These are phyloP conservation scores for Nasonia longicornis DNA, from an alignment of 1,140 invertebrate species.

Conservation along the genomic window DNA sequence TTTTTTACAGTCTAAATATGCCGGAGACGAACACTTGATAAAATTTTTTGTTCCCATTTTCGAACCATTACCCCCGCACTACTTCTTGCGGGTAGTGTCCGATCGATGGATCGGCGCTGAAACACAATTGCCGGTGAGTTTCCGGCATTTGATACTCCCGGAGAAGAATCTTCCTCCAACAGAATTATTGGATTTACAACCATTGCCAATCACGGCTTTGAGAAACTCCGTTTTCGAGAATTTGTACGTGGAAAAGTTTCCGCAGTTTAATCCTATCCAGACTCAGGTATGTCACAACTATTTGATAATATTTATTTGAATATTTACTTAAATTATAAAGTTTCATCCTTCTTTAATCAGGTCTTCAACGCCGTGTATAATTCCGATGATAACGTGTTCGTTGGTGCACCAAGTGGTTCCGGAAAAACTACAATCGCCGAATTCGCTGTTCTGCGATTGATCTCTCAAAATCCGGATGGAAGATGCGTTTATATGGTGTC, in stretches of 20 bases:
- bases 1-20: constrained; percentile 80
- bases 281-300: constrained; percentile 77
- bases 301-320: not conserved
- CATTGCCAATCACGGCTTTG: constrained; percentile 88
- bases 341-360: not conserved
- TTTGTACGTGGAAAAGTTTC: constrained; percentile 88
- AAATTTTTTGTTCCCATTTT: constrained; percentile 99
- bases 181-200: constrained; percentile 97
- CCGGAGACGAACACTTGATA: constrained; percentile 93
- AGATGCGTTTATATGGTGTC: constrained; percentile 95
- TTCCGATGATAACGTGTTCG: constrained; percentile 98
- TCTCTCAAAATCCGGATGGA: constrained; percentile 80
- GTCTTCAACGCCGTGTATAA: constrained; percentile 99
- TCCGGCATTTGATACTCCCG: constrained; percentile 96
- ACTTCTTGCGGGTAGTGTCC: constrained; percentile 89
- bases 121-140: constrained; percentile 96
- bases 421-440: constrained; percentile 98
- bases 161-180: constrained; percentile 99
- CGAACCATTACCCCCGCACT: constrained; percentile 97
- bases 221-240: constrained; percentile 88
- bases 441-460: constrained; percentile 92
- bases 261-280: constrained; percentile 98
- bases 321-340: not conserved
- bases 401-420: constrained; percentile 97
- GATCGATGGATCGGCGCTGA: constrained; percentile 92